Base-by-base conservation (phyloP, 2,797 vertebrate species). In the Galago senegalensis region DNA sequence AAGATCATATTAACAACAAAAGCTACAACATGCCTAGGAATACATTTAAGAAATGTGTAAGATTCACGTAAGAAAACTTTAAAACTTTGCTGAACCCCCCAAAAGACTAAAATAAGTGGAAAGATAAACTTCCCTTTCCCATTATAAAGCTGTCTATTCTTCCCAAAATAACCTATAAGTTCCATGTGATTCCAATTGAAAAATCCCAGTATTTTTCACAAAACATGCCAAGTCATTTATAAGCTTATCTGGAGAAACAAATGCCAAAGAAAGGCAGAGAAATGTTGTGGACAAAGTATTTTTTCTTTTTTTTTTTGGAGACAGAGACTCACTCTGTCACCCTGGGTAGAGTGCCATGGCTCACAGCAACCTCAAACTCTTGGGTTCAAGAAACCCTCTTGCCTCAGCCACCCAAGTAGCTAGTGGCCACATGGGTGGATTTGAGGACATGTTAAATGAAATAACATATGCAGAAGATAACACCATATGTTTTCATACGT, bases 241-340 rank as follows among this genome's bases (percentile, higher is more conserved):
- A 94, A 82, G 49, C 81, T 90, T 93, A 94, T 84, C 87, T 89
- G 23, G 79, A 76, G 56, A 95, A 87, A 65, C 27, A 84, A 91
- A 89, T 83, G 17, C 40, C 70, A 91, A 25, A 73, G 58, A 73
- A 85, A n/a, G 31, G 25, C 40, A 14, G 60, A 81, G 31, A 91
- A 49, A 81, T 37, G 5, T 25, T 58, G 53, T 80, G 76, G 27
- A 27, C 89, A 77, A 87, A 60, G 76, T 75, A 43, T 46, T 63
- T 94, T 87, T 29, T 40, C 14, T 11, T 46, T 46, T 46, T 46
- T 46, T 46, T 46, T 49, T 49, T 49, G 13, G 49, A 13, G 49
- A 49, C 49, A 49, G 13, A 49, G 49, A 49, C 49, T 13, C 46
- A 49, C 46, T 14, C 49, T 49, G 49, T 49, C 13, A 14, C 49